These are phyloP conservation scores for Istiophorus platypterus DNA, from an alignment of 2,113 vertebrate species.

Conservation along the genomic window DNA sequence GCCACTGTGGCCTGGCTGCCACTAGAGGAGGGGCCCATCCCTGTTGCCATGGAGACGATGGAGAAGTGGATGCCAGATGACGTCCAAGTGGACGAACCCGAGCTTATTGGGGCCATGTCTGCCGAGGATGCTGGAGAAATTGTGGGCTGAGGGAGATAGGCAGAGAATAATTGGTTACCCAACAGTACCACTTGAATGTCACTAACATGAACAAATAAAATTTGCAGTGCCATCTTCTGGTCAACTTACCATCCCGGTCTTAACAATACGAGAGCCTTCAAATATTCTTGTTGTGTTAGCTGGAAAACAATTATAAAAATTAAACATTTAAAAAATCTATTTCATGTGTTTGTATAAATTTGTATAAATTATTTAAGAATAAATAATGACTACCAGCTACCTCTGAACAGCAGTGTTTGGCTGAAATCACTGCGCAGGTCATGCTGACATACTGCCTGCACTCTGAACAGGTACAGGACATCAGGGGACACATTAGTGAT, in stretches of 20 bases:
- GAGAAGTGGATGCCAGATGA: constrained; percentile 98
- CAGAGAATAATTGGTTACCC: constrained; percentile 4
- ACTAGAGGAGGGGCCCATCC: constrained; percentile 96
- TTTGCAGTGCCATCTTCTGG: constrained; percentile 43
- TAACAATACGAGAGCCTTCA: constrained; percentile 97
- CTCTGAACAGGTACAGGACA: constrained; percentile 97
- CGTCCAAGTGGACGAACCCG: constrained; percentile 98
- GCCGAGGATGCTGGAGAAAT: constrained; percentile 96
- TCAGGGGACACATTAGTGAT: constrained; percentile 96
- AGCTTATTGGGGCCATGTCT: constrained; percentile 99
- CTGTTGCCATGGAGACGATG: constrained; percentile 98
- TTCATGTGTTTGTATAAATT: background rate
- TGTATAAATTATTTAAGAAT: background rate
- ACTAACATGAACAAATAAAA: background rate
- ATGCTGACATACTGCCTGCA: constrained; percentile 96
- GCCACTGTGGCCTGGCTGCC: constrained; percentile 96
- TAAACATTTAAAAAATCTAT: background rate
- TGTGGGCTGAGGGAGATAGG: constrained; percentile 87
- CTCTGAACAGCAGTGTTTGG: constrained; percentile 97
- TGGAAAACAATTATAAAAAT: constrained; percentile 72
- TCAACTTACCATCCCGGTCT: constrained; percentile 97
- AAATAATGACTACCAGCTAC: constrained; percentile 77
- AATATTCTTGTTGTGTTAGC: constrained; percentile 98
- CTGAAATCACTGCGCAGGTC: constrained; percentile 99
- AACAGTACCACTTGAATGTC: background rate